Evolutionary conservation across 2,888 invertebrate genomes (phyloP), one percentile per base, ranked within the genome.

Genomic region (Rhaphigaster nebulosa): DNA sequence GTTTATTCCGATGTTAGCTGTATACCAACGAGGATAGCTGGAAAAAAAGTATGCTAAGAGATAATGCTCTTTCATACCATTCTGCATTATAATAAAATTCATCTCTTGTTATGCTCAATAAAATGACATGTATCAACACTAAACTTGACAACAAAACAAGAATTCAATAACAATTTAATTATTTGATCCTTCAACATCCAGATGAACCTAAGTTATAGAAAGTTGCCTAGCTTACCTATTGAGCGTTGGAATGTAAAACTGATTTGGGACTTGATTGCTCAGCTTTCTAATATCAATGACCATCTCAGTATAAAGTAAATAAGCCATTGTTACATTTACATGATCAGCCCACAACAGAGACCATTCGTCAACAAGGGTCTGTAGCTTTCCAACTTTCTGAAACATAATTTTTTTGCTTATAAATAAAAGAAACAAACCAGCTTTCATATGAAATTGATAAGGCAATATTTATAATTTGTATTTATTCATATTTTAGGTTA

Each of bases 11-110:
- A 94, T 92, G 92, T 93, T 94, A 76, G 94, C 94, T 50, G 93
- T 93, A 92, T 94, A 94, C 94, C 94, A 94, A 88, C 93, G 92
- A 41, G 94, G 94, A 92, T 94, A 94, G 90, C 94, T 94, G 92
- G 0, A 92, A 91, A 88, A 70, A 65, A 34, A 2, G 60, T 12
- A 2, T 12, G 23, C 26, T 56, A 5, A 56, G 4, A 56, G n/a
- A n/a, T n/a, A n/a, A n/a, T n/a, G n/a, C n/a, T n/a, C n/a, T n/a
- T n/a, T n/a, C n/a, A n/a, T n/a, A n/a, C n/a, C 56, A 56, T 56
- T 56, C 56, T 26, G 23, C 56, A 6, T 26, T 26, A 26, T 23
- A 56, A 56, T 23, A 56, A 8, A 56, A 8, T 23, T 15, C 15
- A 29, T 65, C 29, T 65, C 2, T 65, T 65, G 4, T 15, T 3